Evolutionary conservation across 2,797 vertebrate genomes (phyloP).

Genomic region (Pygocentrus nattereri): DNA sequence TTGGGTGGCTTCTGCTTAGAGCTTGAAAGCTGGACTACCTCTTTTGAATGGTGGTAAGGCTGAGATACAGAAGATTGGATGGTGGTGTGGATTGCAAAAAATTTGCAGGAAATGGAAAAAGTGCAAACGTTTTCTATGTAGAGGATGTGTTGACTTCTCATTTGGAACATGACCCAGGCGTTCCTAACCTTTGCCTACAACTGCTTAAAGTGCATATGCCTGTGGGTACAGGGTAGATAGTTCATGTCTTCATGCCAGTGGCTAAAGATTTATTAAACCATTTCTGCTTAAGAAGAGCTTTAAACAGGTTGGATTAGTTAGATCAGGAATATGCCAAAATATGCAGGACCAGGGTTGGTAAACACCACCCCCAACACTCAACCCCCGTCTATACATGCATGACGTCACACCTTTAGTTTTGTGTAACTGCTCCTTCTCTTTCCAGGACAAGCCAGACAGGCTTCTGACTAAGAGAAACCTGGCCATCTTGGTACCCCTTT

Average conservation of each 20-base stretch:
- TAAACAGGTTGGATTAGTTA: not conserved
- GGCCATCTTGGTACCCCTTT: constrained; percentile 91
- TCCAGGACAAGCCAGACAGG: constrained; percentile 92
- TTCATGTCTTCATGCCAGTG: not conserved
- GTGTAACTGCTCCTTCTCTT: constrained; percentile 80
- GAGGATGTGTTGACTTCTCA: too few relatives aligned
- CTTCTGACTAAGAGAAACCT: constrained; percentile 92
- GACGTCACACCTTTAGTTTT: constrained; percentile 63
- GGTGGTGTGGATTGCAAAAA: too few relatives aligned
- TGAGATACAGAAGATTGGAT: too few relatives aligned
- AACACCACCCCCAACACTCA: constrained; percentile 2
- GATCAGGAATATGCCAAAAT: not conserved
- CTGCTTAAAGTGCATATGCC: not conserved
- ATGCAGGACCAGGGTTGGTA: not conserved
- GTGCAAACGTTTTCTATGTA: too few relatives aligned
- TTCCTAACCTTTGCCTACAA: too few relatives aligned
- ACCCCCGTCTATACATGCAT: constrained; percentile 48
- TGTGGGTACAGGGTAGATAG: not conserved
- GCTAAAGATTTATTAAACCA: not conserved
- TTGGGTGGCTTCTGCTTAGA: too few relatives aligned
- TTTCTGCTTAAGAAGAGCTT: not conserved
- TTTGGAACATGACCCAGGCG: too few relatives aligned
- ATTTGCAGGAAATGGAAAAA: too few relatives aligned
- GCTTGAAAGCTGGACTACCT: too few relatives aligned
- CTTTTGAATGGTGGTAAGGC: too few relatives aligned